Base-by-base conservation (phyloP, 2,888 invertebrate species). In the Cephalotes varians region DNA sequence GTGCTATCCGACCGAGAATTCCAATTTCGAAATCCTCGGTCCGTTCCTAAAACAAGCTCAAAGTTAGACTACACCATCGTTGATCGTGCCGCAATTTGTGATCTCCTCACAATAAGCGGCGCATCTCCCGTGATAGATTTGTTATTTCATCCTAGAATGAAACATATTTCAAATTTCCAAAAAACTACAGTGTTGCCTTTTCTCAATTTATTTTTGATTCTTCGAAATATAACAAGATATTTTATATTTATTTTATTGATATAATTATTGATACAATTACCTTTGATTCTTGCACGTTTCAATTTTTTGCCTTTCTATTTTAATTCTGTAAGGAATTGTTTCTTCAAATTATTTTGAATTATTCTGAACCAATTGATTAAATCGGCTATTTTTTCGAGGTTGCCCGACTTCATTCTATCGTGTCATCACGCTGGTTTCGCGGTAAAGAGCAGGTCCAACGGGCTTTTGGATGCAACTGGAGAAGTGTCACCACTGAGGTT, bases 1-100 rank as follows among this genome's bases (percentile, higher is more conserved):
- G 83, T 81, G 81, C 79, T 81, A 69, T 76, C 76, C 64, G 73
- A 77, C 88, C 73, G 71, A 74, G 73, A 73, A 82, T 83, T 85
- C 71, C 85, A 83, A 86, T 84, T 82, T 77, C 65, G 60, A 79
- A 72, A 81, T 72, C 28, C 71, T 28, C 25, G 64, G 60, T 54
- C 54, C n/a, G 51, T 10, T 51, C 25, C 18, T 21, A 9, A 40
- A 72, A 28, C 67, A 34, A 51, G 79, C 83, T 82, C 83, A 67
- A 82, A 82, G 79, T 83, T 76, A 51, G 72, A 28, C 15, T 34
- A 37, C 49, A 74, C 15, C 58, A 62, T 64, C 65, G 51, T 73
- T 54, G 64, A 54, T 40, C 40, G 58, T 51, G n/a, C 56, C 44
- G 60, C 65, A 72, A 58, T 62, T 81, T 60, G 69, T 54, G 62